Base-by-base conservation (phyloP, 2,797 vertebrate species). In the Pterois miles region DNA sequence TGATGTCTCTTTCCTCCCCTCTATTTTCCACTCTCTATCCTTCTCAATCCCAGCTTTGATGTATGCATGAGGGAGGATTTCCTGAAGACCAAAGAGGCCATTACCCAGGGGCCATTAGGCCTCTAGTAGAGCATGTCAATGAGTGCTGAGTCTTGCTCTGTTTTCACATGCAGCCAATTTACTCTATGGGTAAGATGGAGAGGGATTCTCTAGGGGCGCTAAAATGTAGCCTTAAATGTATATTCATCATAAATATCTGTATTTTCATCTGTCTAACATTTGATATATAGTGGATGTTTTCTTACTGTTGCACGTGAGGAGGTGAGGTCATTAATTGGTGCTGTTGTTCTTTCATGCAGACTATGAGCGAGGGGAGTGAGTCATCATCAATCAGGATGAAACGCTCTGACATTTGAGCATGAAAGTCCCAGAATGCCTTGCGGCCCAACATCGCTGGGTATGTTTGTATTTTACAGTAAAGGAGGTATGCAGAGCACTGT, bases 91-190 rank as follows among this genome's bases (percentile, higher is more conserved):
- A 95, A 92, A 93, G 93, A 92, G 92, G 85, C 93, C 94, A 94
- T 95, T 95, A 94, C 94, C 91, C 93, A 92, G 93, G 94, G 94
- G 90, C 93, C 93, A 94, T 96, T 96, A 95, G 91, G 91, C 94
- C 91, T 93, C 91, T 94, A 94, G 93, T 91, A 95, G 94, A 94
- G 94, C 95, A 94, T 95, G 93, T 88, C 92, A 91, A 86, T 90
- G 90, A 92, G 85, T 88, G 90, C 90, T 86, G 89, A 90, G 91
- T 91, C 87, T 88, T 90, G 84, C 87, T 93, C 89, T 92, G 89
- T 93, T 94, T 94, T 92, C 89, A 85, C 89, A 88, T 86, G 64
- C 80, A 67, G 68, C 76, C 78, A 60, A 76, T 88, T 88, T 72
- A 80, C 75, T 76, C 16, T 80, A 82, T 78, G 80, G 64, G 65